Conservation (phyloP, 2,888 invertebrate genomes). For the Ichneumoninae sp. region DNA sequence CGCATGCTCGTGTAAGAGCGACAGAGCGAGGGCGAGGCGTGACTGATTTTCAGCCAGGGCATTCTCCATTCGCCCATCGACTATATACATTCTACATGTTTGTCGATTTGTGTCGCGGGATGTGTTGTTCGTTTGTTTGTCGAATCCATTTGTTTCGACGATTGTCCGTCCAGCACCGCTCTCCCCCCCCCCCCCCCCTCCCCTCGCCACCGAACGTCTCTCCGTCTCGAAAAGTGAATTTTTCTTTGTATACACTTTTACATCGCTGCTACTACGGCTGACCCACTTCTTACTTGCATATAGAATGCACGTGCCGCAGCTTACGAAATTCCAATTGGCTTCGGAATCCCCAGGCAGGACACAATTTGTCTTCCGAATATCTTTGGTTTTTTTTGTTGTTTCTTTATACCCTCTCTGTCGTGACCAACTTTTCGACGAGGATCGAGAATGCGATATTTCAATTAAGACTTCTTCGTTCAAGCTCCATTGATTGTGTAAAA, state of each 20-base stretch:
- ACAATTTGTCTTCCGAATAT: conserved; percentile 18
- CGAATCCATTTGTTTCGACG: conserved; percentile 76
- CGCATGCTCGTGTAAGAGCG: conserved; percentile 62
- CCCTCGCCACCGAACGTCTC: conserved; percentile 22
- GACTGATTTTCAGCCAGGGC: conserved; percentile 40
- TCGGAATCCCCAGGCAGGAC: conserved; percentile 18
- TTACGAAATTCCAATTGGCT: conserved; percentile 53
- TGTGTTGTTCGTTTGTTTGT: conserved; percentile 74
- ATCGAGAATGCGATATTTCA: conserved; percentile 28
- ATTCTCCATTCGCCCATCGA: background rate
- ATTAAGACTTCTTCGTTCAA: conserved; percentile 8
- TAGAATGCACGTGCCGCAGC: conserved; percentile 42
- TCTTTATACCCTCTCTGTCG: background rate
- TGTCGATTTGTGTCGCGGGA: conserved; percentile 64
- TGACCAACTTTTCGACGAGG: background rate
- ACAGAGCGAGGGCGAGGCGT: conserved; percentile 27
- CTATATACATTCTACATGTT: conserved; percentile 68
- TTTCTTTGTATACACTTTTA: conserved; percentile 21
- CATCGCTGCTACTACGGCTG: conserved; percentile 29
- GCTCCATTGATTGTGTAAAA: background rate
- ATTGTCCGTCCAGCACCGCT: conserved; percentile 70
- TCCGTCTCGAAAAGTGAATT: conserved; percentile 30
- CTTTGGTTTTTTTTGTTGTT: background rate
- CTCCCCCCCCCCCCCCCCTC: background rate
- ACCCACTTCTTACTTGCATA: conserved; percentile 43